phyloP scores from a whole-genome alignment of 2,113 vertebrate species.

The Stigmatopora argus region DNA sequence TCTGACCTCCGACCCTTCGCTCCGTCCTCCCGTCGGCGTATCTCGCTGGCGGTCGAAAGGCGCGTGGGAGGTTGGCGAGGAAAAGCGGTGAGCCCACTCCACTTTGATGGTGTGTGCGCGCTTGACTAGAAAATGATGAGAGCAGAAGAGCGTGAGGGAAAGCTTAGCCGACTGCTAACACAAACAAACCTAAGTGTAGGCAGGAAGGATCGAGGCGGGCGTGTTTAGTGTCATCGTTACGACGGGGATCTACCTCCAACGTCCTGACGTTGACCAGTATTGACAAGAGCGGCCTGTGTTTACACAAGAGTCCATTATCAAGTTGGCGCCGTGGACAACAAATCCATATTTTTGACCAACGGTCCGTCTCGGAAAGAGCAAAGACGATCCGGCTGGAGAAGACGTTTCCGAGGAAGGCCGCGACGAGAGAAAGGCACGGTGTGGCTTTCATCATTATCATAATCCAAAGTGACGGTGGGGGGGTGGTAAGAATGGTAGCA shows the following conservation, averaged over 20 bases:
- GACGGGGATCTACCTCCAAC: conserved; percentile 32
- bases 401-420: conserved; percentile 1
- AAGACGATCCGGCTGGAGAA: background rate
- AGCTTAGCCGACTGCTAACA: conserved; percentile 67
- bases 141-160: conserved; percentile 62
- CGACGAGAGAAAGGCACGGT: conserved; percentile 21
- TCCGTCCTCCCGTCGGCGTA: conserved; percentile 19
- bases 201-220: conserved; percentile 18
- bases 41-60: conserved; percentile 2
- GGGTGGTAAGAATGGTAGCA: conserved; percentile 15
- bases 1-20: conserved; percentile 32
- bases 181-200: conserved; percentile 58
- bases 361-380: background rate
- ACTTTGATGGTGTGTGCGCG: conserved; percentile 26
- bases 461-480: conserved; percentile 50
- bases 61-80: conserved; percentile 11
- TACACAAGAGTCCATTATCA: conserved; percentile 58
- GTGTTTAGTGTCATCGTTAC: conserved; percentile 46
- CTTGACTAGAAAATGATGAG: conserved; percentile 58
- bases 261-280: conserved; percentile 51
- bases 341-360: conserved; percentile 28
- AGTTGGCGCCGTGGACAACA: conserved; percentile 20
- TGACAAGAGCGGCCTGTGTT: conserved; percentile 45
- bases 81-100: conserved; percentile 7
- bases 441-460: conserved; percentile 57